Percentiles rank a stretch among this genome's conserved stretches.
Conservation (phyloP, 1,140 invertebrate genomes). For the Habropoda laboriosa region DNA sequence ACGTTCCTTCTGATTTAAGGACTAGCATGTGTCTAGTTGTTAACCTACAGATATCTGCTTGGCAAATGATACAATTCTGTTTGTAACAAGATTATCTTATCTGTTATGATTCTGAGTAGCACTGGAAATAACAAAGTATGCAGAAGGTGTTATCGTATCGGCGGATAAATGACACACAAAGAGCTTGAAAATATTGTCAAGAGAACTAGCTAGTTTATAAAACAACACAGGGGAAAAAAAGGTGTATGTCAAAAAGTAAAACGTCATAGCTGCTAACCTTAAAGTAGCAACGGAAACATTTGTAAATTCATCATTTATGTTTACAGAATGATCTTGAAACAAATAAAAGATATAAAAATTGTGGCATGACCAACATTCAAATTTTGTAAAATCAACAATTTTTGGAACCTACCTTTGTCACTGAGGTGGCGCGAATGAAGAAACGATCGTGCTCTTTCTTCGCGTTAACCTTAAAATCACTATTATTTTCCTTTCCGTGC, state of each 20-base stretch:
- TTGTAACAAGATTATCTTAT: conserved; percentile 34
- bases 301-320: not conserved
- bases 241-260: not conserved
- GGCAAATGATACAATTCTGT: conserved; percentile 1
- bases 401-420: conserved; percentile 34
- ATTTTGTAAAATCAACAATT: not conserved
- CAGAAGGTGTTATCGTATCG: not conserved
- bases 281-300: not conserved
- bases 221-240: not conserved
- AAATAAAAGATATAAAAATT: not conserved
- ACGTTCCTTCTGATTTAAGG: not conserved
- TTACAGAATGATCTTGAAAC: fast-evolving
- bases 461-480: not conserved
- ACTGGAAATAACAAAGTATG: not conserved
- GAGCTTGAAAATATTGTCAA: not conserved
- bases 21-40: not conserved
- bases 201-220: not conserved
- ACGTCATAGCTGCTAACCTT: conserved; percentile 46
- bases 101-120: conserved; percentile 24
- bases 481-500: not conserved
- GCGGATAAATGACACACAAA: not conserved
- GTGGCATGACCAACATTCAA: not conserved
- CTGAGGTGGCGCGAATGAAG: not conserved
- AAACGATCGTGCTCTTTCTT: conserved; percentile 6
- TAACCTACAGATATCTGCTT: not conserved